Evolutionary conservation across 2,888 invertebrate genomes (phyloP), one percentile per base, ranked within the genome.

Genomic region (Xanthorhoe designata): DNA sequence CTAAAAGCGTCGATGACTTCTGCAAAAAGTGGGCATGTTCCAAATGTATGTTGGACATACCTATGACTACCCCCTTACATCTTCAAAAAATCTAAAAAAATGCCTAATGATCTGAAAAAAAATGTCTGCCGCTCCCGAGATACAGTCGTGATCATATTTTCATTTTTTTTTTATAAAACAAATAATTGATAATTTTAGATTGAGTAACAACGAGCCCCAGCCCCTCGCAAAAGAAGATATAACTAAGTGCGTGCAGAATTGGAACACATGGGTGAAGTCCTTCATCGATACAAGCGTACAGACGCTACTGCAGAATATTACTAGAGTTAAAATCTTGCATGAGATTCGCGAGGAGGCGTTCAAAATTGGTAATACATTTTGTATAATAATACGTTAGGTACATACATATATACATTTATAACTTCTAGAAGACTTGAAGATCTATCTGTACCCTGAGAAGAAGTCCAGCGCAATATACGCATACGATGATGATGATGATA

Each of bases 301-400:
- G 72, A 90, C 94, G 0, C 86, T 97, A 8, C 91, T 95, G 2
- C 91, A 95, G 68, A 94, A 96, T 58, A 94, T 97, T 3, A 94
- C 95, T 2, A 95, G 95, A 56, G 94, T 97, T 60, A 96, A 95
- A 83, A 95, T 95, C 0, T 89, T 97, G 68, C 96, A 96, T 75
- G 95, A 96, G 64, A 96, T 97, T 61, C 92, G 97, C 59, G 95
- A 96, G 75, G 96, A 96, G 75, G 95, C 96, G 0, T 94, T 95
- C 59, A 94, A 94, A 81, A 94, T 95, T 35, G 94, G 95, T 95
- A 83, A 80, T 75, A n/a, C n/a, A n/a, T n/a, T n/a, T n/a, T n/a
- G n/a, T n/a, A n/a, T n/a, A n/a, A n/a, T n/a, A n/a, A n/a, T n/a
- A n/a, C n/a, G n/a, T n/a, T n/a, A n/a, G n/a, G n/a, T n/a, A n/a